Base-by-base conservation (phyloP, 2,113 vertebrate genomes). In the Lates calcarifer region DNA sequence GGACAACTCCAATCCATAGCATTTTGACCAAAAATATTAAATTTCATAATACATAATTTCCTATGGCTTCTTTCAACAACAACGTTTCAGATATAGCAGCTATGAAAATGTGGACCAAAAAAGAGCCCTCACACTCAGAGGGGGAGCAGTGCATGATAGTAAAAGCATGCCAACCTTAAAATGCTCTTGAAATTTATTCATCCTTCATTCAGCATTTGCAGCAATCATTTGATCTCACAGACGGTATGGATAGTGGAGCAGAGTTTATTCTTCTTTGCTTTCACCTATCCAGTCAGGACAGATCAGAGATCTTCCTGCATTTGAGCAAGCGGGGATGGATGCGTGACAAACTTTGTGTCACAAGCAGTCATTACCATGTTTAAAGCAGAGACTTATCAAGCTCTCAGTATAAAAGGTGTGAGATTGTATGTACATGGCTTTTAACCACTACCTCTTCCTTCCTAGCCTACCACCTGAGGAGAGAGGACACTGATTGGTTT, bases 401-500 rank as follows among this genome's bases (percentile, higher is more conserved):
- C 43, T 76, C 39, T 33, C 6, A 55, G 26, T n/a, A n/a, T n/a
- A n/a, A n/a, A 33, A 7, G n/a, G 1, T 53, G 31, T 41, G 35
- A 29, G 5, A 69, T 61, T 82, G 20, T 74, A 28, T 58, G 45
- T 61, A 41, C 43, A 65, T 58, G 4, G 10, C 29, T 72, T 70
- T 87, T 96, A 92, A 96, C 89, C 76, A 90, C 90, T 95, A 93
- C 92, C 80, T 95, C 94, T 95, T 86, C 92, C 82, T 88, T 67
- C 58, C 93, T 95, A 99, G 98, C 98, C 86, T 99, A 99, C 82
- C 98, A 99, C 67, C 95, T 99, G 66, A 97, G 98, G 77, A 96
- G 96, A 81, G 98, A 99, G 90, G 98, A 99, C 94, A 99, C 98
- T 29, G 98, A 99, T 93, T 99, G 98, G 98, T 99, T 99, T 95